phyloP scores from a whole-genome alignment of 2,888 invertebrate genomes.

The Caenorhabditis sinica region DNA sequence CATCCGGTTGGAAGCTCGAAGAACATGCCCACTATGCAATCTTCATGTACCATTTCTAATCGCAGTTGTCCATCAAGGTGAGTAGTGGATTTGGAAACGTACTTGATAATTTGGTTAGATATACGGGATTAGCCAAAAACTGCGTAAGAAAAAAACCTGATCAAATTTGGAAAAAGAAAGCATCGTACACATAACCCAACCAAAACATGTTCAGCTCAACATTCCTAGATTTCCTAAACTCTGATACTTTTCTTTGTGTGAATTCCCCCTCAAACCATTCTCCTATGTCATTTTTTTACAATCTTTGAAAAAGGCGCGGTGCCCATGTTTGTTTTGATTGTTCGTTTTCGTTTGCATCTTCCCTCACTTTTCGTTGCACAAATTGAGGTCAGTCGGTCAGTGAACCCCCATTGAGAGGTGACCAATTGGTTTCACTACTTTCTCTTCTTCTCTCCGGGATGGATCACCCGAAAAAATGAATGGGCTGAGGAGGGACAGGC shows the following conservation, averaged over 20 bases:
- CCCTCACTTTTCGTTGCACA: conserved; percentile 45
- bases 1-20: conserved; percentile 56
- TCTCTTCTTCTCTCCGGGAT: conserved; percentile 35
- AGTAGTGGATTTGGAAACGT: conserved; percentile 19
- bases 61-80: conserved; percentile 71
- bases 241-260: not conserved
- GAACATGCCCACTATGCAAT: conserved; percentile 68
- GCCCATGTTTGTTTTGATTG: conserved; percentile 46
- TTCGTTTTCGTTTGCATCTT: conserved; percentile 51
- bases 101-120: conserved; percentile 40
- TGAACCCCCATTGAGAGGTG: conserved; percentile 38
- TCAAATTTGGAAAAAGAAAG: not conserved
- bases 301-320: conserved; percentile 12
- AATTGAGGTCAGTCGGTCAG: conserved; percentile 68
- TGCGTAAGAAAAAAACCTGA: not conserved
- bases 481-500: conserved; percentile 1
- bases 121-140: not conserved
- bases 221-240: not conserved
- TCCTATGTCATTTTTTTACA: not conserved
- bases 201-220: not conserved
- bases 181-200: conserved; percentile 22
- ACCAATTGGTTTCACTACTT: conserved; percentile 49
- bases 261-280: not conserved
- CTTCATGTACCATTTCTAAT: conserved; percentile 72
- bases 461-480: conserved; percentile 37